Conservation (phyloP, 2,113 vertebrate species). For the Cyphomyrus plagiostoma region DNA sequence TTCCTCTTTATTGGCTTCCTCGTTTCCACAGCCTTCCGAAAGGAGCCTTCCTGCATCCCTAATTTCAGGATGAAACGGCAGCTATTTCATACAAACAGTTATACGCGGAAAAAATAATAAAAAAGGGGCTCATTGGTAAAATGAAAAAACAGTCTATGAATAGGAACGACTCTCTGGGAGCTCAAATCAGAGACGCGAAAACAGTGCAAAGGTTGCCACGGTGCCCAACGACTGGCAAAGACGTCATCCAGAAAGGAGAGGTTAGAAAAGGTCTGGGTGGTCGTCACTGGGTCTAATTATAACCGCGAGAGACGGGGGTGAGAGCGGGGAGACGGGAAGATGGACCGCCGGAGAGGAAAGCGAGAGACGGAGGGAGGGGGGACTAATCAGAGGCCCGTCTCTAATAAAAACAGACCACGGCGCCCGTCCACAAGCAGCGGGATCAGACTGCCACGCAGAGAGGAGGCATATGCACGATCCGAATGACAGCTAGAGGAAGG, state of each 20-base stretch:
- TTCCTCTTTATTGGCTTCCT: neutral
- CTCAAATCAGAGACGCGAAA: constrained; percentile 16
- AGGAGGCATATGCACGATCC: neutral
- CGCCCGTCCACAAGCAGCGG: neutral
- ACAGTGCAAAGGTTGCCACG: constrained; percentile 38
- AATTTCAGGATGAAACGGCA: neutral
- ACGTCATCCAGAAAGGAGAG: constrained; percentile 39
- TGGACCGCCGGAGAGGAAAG: neutral
- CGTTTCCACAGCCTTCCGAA: neutral
- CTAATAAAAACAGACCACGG: neutral
- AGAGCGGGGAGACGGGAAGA: constrained; percentile 8
- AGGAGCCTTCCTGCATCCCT: neutral
- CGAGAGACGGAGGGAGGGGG: neutral
- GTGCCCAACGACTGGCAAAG: constrained; percentile 44
- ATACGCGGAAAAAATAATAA: neutral
- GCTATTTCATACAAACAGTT: neutral
- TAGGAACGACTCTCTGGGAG: constrained; percentile 24
- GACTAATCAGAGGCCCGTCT: neutral
- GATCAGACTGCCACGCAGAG: neutral
- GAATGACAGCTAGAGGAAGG: neutral
- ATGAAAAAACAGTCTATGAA: constrained; percentile 24
- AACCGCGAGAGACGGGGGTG: constrained; percentile 29
- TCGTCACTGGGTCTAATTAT: constrained; percentile 44
- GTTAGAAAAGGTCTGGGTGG: constrained; percentile 42
- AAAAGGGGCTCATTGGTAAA: neutral